Base-by-base conservation (phyloP, 2,113 vertebrate genomes). In the Cavia porcellus region DNA sequence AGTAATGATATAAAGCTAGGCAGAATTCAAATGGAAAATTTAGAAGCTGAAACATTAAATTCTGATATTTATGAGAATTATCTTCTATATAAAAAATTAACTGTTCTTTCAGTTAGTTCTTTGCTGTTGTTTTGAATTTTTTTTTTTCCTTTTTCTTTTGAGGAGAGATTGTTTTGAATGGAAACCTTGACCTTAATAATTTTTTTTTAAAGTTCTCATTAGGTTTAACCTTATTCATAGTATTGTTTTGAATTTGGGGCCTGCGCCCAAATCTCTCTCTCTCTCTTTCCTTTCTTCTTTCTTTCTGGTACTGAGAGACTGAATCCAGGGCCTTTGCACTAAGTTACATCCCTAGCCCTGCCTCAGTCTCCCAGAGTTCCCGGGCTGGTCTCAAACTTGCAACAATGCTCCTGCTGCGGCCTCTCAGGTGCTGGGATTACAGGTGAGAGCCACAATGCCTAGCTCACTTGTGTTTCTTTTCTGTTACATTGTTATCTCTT, bases 21-120 rank as follows among this genome's bases (percentile, higher is more conserved):
- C 38, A 89, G 87, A 93, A 96, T 47, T 77, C 74, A 94, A 70
- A 86, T 52, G 52, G 82, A 95, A 95, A 97, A 22, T 87, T 70
- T 70, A 96, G 75, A 93, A 75, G 87, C 52, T 55, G 57, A 94
- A 92, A 28, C 13, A 84, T 85, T 92, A 57, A n/a, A 77, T 97
- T 82, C 70, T 79, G 87, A 93, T 86, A 59, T 25, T 52, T 81
- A 85, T 3, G 42, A 83, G 68, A 94, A 88, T 85, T 92, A 88
- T n/a, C 52, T 97, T 92, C 45, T n/a, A 15, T 75, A 64, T 6
- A 64, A 75, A 64, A 86, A 96, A 55, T 59, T 96, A 38, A 94
- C 64, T 95, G 88, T 92, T 89, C 55, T 59, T 77, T 50, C 17
- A 80, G 50, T 57, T 57, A 55, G 52, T 2, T 25, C 50, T 35